Base-by-base conservation (phyloP, 1,140 invertebrate genomes). In the Pseudomyrmex cubaensis region DNA sequence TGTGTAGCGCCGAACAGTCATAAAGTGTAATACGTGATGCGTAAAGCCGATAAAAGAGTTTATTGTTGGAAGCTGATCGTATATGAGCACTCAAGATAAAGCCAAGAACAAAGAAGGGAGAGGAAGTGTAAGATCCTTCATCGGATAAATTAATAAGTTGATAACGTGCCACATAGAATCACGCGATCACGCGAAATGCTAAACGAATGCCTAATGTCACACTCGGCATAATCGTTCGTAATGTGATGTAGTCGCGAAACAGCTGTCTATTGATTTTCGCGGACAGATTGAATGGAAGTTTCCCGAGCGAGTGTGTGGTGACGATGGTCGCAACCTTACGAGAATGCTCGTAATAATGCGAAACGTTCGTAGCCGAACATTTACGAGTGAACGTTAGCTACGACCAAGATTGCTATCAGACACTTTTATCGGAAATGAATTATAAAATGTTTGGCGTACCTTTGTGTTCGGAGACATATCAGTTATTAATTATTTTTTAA, bases 131-230 rank as follows among this genome's bases (percentile, higher is more conserved):
- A 62, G 54, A 35, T 54, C 50, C 61, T 20, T 13, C 46, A n/a
- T 69, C 22, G 25, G 63, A 69, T 69, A 78, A 78, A 77, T 77
- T 78, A 80, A 84, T 84, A 80, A 84, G 46, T 4, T 5, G 35
- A 70, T 80, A 72, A 69, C 17, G 12, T 20, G 22, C 44, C 2
- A 48, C 46, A 48, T 52, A 35, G 22, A 44, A 52, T 84, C 76
- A 66, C 52, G 67, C 76, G 46, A 82, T 12, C 22, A 44, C 20
- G 61, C 35, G 35, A 35, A 5, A 35, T 35, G 35, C 5, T 35
- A 35, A 59, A 35, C 44, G 62, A 77, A 72, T 59, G 52, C 9
- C 44, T 13, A 17, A 22, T 7, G 64, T 59, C 62, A 54, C n/a
- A 13, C 25, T 46, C 8, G 25, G 25, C 54, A 20, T 59, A 48